Percentiles rank a stretch among this genome's conserved stretches.
phyloP scores from a whole-genome alignment of 2,113 vertebrate genomes.

The Nothoprocta perdicaria region DNA sequence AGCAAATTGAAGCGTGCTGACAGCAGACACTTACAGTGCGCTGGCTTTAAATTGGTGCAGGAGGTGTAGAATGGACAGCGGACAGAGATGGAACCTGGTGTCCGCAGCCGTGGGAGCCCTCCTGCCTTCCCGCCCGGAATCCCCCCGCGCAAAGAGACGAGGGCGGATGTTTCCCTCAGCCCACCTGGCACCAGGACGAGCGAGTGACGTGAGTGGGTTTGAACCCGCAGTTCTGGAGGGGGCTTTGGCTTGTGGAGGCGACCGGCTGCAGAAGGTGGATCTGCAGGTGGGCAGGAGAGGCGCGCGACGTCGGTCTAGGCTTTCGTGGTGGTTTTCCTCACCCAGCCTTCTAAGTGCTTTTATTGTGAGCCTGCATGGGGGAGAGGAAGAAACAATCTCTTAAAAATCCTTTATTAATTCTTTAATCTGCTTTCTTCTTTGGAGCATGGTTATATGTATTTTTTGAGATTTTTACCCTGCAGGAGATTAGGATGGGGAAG shows the following conservation, averaged over 20 bases:
- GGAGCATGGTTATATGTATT: not conserved
- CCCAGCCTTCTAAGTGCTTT: not conserved
- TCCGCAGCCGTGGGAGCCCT: not conserved
- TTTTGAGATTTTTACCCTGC: not conserved
- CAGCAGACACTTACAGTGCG: too few species aligned
- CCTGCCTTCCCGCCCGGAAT: not conserved
- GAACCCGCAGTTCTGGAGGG: rapidly evolving
- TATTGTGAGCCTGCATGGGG: not conserved
- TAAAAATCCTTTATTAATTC: not conserved
- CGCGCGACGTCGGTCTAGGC: not conserved
- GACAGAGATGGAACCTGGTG: not conserved
- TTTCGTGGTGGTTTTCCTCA: not conserved
- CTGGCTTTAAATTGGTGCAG: not conserved
- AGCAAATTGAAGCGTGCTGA: not conserved
- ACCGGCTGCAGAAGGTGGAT: not conserved
- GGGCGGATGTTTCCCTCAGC: not conserved
- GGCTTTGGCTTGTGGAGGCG: not conserved
- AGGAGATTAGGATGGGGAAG: not conserved
- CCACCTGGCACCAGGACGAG: not conserved
- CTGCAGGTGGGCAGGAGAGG: not conserved
- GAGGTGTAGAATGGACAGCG: rapidly evolving
- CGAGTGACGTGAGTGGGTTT: not conserved
- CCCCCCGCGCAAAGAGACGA: too few species aligned
- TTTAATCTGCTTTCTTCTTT: not conserved
- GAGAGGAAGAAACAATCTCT: not conserved